Evolutionary conservation across 2,797 vertebrate genomes (phyloP), one percentile per base, ranked within the genome.

Genomic region (Sebastes cheni): DNA sequence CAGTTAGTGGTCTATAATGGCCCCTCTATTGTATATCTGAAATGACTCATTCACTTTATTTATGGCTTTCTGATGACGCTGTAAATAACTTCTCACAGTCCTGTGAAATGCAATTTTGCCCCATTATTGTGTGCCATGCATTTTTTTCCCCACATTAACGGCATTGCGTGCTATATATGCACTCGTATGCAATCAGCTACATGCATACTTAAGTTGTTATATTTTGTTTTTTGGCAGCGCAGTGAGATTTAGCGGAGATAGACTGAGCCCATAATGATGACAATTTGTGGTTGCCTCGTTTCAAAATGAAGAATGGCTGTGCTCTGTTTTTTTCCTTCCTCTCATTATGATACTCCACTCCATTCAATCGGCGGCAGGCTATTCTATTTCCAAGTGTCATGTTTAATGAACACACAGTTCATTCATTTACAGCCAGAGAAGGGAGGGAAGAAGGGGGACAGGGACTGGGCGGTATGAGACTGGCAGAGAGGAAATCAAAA

Each of bases 1-100:
- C 83, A 90, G 80, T 90, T 89, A 83, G 78, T 83, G 83, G 23
- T 81, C 82, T 81, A 77, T 90, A 90, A 91, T 89, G 77, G 8
- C 75, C 72, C 70, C 67, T 85, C 86, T 69, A 88, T 92, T 93
- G 87, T 93, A 68, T 2, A 59, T 86, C 81, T 82, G 65, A 93
- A 95, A 93, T 93, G 67, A 91, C 81, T 91, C 81, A 75, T 85
- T 93, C 78, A 75, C 68, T 90, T 79, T 92, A 93, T 94, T 90
- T 91, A 93, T 93, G 80, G 79, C 68, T 91, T 91, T 89, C 80
- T 88, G 89, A 89, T 90, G 69, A 77, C 67, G 30, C 39, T 60
- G 82, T 83, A 84, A 89, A 88, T 84, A 92, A 84, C 72, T 90
- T 88, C 83, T 80, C 72, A 82, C 77, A 85, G 75, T 23, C 29